A percentile compares a stretch with the other conserved stretches of the same genome.
Evolutionary conservation across 2,888 invertebrate species (phyloP).

Genomic region (Laspeyria flexula): DNA sequence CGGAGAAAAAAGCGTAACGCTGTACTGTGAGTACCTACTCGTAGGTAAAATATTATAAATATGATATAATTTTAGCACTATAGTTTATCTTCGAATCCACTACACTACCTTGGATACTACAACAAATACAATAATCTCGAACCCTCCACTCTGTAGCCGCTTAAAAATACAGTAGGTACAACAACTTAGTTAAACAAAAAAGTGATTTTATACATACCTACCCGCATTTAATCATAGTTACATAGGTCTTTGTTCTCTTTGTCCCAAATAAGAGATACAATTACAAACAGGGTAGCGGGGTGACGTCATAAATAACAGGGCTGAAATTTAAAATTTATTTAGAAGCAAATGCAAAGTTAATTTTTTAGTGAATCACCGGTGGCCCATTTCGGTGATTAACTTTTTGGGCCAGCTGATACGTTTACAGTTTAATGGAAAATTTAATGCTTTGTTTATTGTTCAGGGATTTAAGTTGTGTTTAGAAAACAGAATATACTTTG

Average conservation of each 20-base stretch:
- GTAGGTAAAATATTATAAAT: too few species aligned
- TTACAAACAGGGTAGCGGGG: slow-evolving; percentile 62
- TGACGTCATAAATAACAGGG: slow-evolving; percentile 68
- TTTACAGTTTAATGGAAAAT: slow-evolving; percentile 48
- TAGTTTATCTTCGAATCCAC: too few species aligned
- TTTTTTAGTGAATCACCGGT: slow-evolving; percentile 73
- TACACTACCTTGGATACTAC: too few species aligned
- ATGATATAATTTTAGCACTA: too few species aligned
- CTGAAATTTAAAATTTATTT: slow-evolving; percentile 76
- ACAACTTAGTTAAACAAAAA: slow-evolving; percentile 31
- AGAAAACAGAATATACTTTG: slow-evolving; percentile 1
- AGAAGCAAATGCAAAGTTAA: slow-evolving; percentile 70
- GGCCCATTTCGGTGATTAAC: slow-evolving; percentile 67
- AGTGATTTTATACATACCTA: slow-evolving; percentile 28
- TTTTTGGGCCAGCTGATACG: slow-evolving; percentile 46
- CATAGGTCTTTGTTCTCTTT: slow-evolving; percentile 63
- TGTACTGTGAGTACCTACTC: too few species aligned
- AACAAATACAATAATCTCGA: background rate
- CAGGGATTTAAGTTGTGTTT: slow-evolving; percentile 29
- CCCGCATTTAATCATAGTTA: slow-evolving; percentile 56
- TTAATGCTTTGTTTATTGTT: slow-evolving; percentile 46
- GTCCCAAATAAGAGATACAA: slow-evolving; percentile 71
- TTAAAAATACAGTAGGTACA: slow-evolving; percentile 7
- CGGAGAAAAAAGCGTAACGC: too few species aligned
- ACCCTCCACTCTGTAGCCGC: slow-evolving; percentile 1